phyloP scores from a whole-genome alignment of 2,113 vertebrate species.

The Mesocricetus auratus region DNA sequence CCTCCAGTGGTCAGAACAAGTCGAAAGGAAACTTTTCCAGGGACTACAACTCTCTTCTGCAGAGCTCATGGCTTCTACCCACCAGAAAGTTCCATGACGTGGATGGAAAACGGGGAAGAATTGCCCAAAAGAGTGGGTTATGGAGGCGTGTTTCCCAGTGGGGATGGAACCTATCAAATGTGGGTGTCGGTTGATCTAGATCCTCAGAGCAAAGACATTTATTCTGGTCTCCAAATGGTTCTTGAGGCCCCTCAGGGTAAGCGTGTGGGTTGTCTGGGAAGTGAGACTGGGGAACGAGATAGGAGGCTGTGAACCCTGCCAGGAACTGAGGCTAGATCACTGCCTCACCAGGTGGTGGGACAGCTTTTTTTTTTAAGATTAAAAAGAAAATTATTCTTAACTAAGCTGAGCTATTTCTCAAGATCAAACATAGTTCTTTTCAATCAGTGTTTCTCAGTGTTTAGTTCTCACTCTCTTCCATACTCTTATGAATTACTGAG shows the following conservation, averaged over 20 bases:
- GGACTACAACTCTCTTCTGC: slow-evolving; percentile 66
- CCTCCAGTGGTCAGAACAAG: slow-evolving; percentile 38
- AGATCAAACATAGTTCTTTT: background rate
- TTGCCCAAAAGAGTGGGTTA: slow-evolving; percentile 60
- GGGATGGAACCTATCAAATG: slow-evolving; percentile 83
- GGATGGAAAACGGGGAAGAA: slow-evolving; percentile 76
- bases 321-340: background rate
- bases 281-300: background rate
- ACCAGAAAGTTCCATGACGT: slow-evolving; percentile 77
- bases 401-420: background rate
- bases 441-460: background rate
- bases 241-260: slow-evolving; percentile 78
- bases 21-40: slow-evolving; percentile 58
- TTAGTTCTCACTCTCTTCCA: background rate
- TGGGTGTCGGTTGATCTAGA: slow-evolving; percentile 71
- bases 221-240: slow-evolving; percentile 69
- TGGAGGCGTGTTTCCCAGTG: slow-evolving; percentile 66
- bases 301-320: background rate
- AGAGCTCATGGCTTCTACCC: slow-evolving; percentile 79
- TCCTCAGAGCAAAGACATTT: slow-evolving; percentile 36
- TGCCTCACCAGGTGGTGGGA: background rate
- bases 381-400: background rate
- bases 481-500: slow-evolving; percentile 33
- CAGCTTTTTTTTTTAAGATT: background rate
- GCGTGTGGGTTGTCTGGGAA: background rate